Conservation (phyloP, 2,888 invertebrate species). For the Heteromurus nitidus region DNA sequence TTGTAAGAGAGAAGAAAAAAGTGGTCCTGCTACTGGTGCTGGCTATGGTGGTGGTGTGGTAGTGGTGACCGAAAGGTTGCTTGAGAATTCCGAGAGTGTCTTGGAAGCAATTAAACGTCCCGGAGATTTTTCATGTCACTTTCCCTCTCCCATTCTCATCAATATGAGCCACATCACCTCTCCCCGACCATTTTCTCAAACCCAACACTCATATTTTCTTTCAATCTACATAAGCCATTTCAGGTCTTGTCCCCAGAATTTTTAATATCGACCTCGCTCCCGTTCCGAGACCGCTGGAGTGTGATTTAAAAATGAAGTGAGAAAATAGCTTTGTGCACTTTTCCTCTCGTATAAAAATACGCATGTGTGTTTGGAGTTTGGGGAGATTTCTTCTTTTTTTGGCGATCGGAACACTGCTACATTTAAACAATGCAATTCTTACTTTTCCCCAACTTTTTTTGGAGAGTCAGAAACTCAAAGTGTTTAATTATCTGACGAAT, state of each 20-base stretch:
- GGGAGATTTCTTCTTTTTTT: too few relatives aligned
- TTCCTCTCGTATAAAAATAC: too few relatives aligned
- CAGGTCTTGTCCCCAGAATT: slow-evolving; percentile 71
- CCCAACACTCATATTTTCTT: slow-evolving; percentile 74
- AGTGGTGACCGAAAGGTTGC: slow-evolving; percentile 60
- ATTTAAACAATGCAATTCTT: too few relatives aligned
- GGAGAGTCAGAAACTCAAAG: too few relatives aligned
- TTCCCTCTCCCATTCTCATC: slow-evolving; percentile 70
- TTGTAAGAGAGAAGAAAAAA: slow-evolving; percentile 10
- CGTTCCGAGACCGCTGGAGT: too few relatives aligned
- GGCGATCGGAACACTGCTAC: too few relatives aligned
- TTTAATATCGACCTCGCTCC: slow-evolving; percentile 72
- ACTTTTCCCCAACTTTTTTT: too few relatives aligned
- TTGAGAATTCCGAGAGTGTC: slow-evolving; percentile 73
- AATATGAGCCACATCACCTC: slow-evolving; percentile 73
- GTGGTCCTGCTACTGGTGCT: slow-evolving; percentile 7
- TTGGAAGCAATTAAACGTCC: slow-evolving; percentile 74
- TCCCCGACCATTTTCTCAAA: slow-evolving; percentile 69
- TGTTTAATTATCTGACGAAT: too few relatives aligned
- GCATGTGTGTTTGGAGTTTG: too few relatives aligned
- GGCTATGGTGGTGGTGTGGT: slow-evolving; percentile 28
- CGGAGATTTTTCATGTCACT: slow-evolving; percentile 73
- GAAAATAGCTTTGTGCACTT: slow-evolving; percentile 50
- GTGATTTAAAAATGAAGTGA: too few relatives aligned
- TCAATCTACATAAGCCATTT: slow-evolving; percentile 74